phyloP scores from a whole-genome alignment of 2,113 vertebrate species.

The Brachyhypopomus gauderio region DNA sequence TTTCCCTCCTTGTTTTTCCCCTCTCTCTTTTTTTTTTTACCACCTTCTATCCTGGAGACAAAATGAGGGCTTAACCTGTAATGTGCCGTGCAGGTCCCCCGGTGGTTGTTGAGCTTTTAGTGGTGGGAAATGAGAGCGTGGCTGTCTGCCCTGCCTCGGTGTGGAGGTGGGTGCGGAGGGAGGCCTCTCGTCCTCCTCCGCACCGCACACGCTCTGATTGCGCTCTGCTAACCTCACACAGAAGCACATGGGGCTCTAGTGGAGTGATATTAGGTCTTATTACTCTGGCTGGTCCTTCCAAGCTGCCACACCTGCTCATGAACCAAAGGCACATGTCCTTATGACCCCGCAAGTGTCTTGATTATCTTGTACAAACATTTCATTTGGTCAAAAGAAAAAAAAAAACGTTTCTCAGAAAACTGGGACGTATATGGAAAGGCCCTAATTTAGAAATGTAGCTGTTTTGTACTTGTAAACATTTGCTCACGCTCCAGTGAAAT shows the following conservation, averaged over 20 bases:
- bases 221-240: neutral
- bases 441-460: neutral
- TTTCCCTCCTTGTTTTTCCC: slow-evolving; percentile 42
- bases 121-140: slow-evolving; percentile 66
- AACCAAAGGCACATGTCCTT: too few relatives aligned
- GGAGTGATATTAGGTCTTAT: neutral
- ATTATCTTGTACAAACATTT: neutral
- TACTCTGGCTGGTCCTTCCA: neutral
- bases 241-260: neutral
- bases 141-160: slow-evolving; percentile 41
- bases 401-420: too few relatives aligned
- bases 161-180: slow-evolving; percentile 29
- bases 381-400: too few relatives aligned
- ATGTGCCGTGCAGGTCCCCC: slow-evolving; percentile 80
- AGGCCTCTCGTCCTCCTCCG: slow-evolving; percentile 25
- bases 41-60: slow-evolving; percentile 70
- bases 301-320: too few relatives aligned
- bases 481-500: neutral
- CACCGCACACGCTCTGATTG: slow-evolving; percentile 20
- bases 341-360: too few relatives aligned
- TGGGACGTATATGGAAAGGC: too few relatives aligned
- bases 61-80: slow-evolving; percentile 84
- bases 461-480: neutral
- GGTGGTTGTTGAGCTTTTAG: slow-evolving; percentile 77
- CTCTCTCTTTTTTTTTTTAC: slow-evolving; percentile 27